Evolutionary conservation across 1,140 invertebrate species (phyloP).

Genomic region (Caenorhabditis inopinata): DNA sequence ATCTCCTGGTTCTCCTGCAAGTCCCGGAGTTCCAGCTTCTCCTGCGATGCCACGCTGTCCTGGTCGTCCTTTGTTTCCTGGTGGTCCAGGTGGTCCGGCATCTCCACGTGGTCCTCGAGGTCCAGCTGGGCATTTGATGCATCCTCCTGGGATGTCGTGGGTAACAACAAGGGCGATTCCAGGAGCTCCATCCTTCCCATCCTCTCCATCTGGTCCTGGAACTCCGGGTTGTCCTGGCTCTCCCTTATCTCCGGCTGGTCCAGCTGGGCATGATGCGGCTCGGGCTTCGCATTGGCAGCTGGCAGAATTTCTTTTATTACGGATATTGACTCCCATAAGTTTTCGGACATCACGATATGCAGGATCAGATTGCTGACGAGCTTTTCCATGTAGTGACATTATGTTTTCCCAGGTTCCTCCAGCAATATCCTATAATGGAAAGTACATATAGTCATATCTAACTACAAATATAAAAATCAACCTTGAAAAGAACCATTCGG

Average conservation of each 20-base stretch:
- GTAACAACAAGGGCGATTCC: conserved; percentile 41
- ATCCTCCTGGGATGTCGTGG: conserved; percentile 44
- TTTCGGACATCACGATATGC: conserved; percentile 6
- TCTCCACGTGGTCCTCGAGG: conserved; percentile 25
- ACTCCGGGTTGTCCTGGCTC: conserved; percentile 41
- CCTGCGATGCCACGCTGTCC: conserved; percentile 26
- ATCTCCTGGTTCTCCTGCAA: conserved; percentile 36
- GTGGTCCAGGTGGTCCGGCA: conserved; percentile 38
- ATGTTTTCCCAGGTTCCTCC: conserved; percentile 34
- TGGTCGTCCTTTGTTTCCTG: conserved; percentile 39
- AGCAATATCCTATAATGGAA: not conserved
- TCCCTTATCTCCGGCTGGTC: conserved; percentile 43
- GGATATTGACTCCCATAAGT: conserved; percentile 6
- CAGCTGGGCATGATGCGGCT: conserved; percentile 45
- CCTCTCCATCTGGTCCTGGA: conserved; percentile 40
- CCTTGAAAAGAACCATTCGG: conserved; percentile 39
- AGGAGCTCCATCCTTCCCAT: conserved; percentile 40
- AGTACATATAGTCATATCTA: not conserved
- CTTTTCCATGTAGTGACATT: conserved; percentile 30
- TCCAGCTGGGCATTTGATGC: conserved; percentile 45
- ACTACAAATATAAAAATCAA: not conserved
- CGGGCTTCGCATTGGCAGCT: conserved; percentile 42
- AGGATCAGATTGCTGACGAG: conserved; percentile 12
- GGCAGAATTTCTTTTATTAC: conserved; percentile 28
- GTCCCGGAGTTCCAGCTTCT: conserved; percentile 34